A percentile compares a stretch with the other conserved stretches of the same genome.
These are phyloP conservation scores for Petaurus breviceps DNA, from an alignment of 2,113 vertebrate genomes.

Conservation along the genomic window DNA sequence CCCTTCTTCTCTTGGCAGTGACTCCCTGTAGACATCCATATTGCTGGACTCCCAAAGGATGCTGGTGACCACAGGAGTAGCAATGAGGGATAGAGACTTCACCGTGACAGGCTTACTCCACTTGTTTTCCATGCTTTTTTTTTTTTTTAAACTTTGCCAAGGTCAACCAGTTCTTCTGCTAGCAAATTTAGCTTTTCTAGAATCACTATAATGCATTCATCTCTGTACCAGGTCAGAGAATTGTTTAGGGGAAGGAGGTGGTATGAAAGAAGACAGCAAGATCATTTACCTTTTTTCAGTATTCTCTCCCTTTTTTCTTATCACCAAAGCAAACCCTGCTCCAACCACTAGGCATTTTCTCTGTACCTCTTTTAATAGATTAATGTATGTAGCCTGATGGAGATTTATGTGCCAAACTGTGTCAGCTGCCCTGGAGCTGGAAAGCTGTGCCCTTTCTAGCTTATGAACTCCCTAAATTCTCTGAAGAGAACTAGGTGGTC, in stretches of 20 bases:
- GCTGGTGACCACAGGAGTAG: not conserved
- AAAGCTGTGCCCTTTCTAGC: conserved; percentile 34
- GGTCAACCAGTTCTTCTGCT: not conserved
- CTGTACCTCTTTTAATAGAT: conserved; percentile 47
- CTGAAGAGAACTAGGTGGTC: conserved; percentile 50
- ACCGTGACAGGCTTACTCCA: not conserved
- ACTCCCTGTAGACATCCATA: not conserved
- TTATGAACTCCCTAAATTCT: conserved; percentile 14
- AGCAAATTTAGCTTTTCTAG: not conserved
- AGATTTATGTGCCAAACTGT: conserved; percentile 62
- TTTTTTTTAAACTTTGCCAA: not conserved
- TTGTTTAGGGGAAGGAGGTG: not conserved
- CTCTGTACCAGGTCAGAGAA: not conserved
- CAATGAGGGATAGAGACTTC: not conserved
- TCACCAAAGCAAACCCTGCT: conserved; percentile 31
- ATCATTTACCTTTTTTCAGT: conserved; percentile 32
- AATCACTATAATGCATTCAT: conserved; percentile 46
- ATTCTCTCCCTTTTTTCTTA: not conserved
- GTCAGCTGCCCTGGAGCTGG: conserved; percentile 22
- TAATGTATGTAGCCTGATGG: conserved; percentile 62
- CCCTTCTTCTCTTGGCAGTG: no score
- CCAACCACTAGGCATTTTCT: conserved; percentile 59
- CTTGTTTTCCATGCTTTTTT: not conserved
- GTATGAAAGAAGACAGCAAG: not conserved
- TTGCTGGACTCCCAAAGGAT: not conserved